Evolutionary conservation across 2,888 invertebrate genomes (phyloP).

Genomic region (Sphaerophoria taeniata): DNA sequence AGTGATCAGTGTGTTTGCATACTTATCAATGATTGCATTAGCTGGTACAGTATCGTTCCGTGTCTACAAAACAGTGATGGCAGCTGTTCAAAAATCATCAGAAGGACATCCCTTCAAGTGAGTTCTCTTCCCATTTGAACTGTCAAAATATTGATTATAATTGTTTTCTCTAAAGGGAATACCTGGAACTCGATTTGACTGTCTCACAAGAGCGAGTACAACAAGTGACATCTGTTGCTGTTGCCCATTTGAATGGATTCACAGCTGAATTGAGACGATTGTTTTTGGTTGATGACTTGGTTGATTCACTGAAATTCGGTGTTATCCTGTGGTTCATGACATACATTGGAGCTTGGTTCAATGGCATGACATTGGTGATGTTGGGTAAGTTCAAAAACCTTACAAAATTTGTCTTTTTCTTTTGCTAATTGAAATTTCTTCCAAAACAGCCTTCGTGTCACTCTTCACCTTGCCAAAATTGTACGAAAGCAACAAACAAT

Average conservation of each 20-base stretch:
- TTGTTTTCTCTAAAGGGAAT: slow-evolving; percentile 84
- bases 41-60: slow-evolving; percentile 96
- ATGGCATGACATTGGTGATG: slow-evolving; percentile 98
- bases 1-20: slow-evolving; percentile 97
- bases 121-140: slow-evolving; percentile 81
- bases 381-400: slow-evolving; percentile 86
- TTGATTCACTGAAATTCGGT: slow-evolving; percentile 98
- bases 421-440: neutral
- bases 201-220: slow-evolving; percentile 96
- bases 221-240: slow-evolving; percentile 92
- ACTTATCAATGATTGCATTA: slow-evolving; percentile 93
- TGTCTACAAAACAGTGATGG: slow-evolving; percentile 97
- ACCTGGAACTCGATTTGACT: slow-evolving; percentile 93
- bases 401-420: neutral
- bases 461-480: slow-evolving; percentile 98
- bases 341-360: slow-evolving; percentile 99
- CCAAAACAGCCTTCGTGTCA: slow-evolving; percentile 90
- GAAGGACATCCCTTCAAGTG: slow-evolving; percentile 99
- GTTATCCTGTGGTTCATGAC: slow-evolving; percentile 98
- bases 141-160: neutral
- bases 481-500: slow-evolving; percentile 96
- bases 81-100: slow-evolving; percentile 97
- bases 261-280: slow-evolving; percentile 93
- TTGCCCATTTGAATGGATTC: slow-evolving; percentile 93
- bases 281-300: slow-evolving; percentile 97